Base-by-base conservation (phyloP, 2,888 invertebrate genomes). In the Drosophila neotestacea region DNA sequence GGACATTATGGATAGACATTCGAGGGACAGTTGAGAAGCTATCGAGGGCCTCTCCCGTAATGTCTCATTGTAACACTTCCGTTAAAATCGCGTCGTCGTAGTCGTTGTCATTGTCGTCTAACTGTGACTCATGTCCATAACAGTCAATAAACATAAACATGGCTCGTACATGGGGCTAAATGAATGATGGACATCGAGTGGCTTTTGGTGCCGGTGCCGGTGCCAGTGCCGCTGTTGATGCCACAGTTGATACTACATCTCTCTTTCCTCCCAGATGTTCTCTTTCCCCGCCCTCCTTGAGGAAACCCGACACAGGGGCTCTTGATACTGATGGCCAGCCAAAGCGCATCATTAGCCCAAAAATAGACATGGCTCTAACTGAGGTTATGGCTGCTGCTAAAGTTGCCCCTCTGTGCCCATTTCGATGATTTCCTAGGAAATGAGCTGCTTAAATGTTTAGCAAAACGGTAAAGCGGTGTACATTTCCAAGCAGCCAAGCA, bases 121-220 rank as follows among this genome's bases (percentile, higher is more conserved):
- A 89, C 87, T 85, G 89, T 83, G 88, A 85, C 89, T 87, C 89
- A 81, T 87, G 87, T 87, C 87, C 89, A 89, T 87, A 89, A 88
- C 85, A 83, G 83, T 86, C 88, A 88, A 88, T 88, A 88, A 87
- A 86, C 89, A 90, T 89, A 90, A 89, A 85, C 89, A 79, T 85
- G 79, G 81, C 81, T 72, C 56, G 77, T 71, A 81, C 81, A 81
- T 79, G 73, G 61, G 61, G 55, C 69, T 75, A 83, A 81, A 88
- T 85, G 88, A 89, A 86, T 88, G 88, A 88, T 88, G 85, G 88
- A 88, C 88, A 88, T 86, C 83, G 83, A 88, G 85, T 81, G 81
- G 84, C 70, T 73, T 73, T 73, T 62, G 73, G 64, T 69, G 77
- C 67, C 69, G 73, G 64, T 69, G 77, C 67, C 69, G 67, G 30